Base-by-base conservation (phyloP, 1,140 invertebrate species). In the Caenorhabditis latens region DNA sequence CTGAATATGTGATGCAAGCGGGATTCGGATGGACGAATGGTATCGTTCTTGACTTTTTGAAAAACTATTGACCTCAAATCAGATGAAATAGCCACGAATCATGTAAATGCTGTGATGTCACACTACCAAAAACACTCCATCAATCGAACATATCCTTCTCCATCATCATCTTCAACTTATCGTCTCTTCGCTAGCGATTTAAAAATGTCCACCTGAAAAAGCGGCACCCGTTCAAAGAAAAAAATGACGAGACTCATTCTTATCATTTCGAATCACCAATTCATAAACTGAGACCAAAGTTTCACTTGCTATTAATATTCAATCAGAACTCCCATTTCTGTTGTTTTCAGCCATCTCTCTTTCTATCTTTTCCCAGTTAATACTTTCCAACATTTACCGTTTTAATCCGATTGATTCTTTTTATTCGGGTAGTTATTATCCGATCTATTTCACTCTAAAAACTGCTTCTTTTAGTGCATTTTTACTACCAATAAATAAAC, bases 1-100 rank as follows among this genome's bases (percentile, higher is more conserved):
- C 90, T 46, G 90, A 91, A 86, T 91, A 91, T 75, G 90, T 91
- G 63, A 61, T 91, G 0, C 97, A 98, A 92, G 90, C 91, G 83
- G 90, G 90, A 19, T 90, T 90, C 83, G 90, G 90, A n/a, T 90
- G 90, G 90, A 90, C 89, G 14, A 90, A 90, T 61, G 90, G 88
- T 21, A 88, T 90, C 42, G 79, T 90, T 79, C 67, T 90, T 14
- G 90, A 90, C 65, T 79, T 90, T 19, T 57, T 90, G 50, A 75
- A 65, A 19, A 90, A 86, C 5, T 90, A 88, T 65, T 79, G 83
- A 48, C 53, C 71, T 11, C 43, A 50, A 24, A 79, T 79, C 21
- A n/a, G 46, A 19, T 53, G 71, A 46, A 42, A 50, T 53, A n/a
- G 50, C 5, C 8, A 13, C 14, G 71, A 79, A 79, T 79, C 71